Evolutionary conservation across 37 sponge, comb jelly and placozoan genomes (phyloP), one percentile per base, ranked within the genome.

Genomic region (Spongia lamella): DNA sequence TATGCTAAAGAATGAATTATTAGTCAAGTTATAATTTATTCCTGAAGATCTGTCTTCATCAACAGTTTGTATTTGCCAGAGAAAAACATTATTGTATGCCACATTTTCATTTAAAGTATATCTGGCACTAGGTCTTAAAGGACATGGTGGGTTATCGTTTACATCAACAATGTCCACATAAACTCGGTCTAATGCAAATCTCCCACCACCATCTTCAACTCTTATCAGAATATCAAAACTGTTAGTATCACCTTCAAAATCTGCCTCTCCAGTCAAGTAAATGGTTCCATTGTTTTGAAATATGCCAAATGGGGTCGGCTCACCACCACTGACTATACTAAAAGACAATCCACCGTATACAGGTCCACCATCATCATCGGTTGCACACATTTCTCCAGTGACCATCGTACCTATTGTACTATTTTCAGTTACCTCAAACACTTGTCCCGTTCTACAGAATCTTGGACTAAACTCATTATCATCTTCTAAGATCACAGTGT

Each of bases 401-500:
- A 86, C 19, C 19, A 56, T 54, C 9, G 74, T 62, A 6, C 76
- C 76, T 1, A 75, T 68, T 33, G 33, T 24, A 19, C 47, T 56
- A 14, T 40, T 75, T 38, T 86, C 87, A 9, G 75, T 56, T 11
- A 86, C 37, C 0, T 37, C 39, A 1, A 29, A 15, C 1, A 62
- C 52, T 24, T 63, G 56, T 16, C 53, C 54, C 0, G 35, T 38
- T 4, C 24, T 0, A 19, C 51, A 31, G 75, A 86, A 86, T 29
- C 11, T 0, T 0, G 87, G 87, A 25, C 39, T 2, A 69, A 70
- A 80, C 17, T 86, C 87, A 75, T 86, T 86, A 40, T 61, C 61
- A 50, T 86, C 87, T 58, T 22, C 19, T 19, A 86, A 68, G 17
- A 30, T 19, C 3, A 86, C 49, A 16, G 76, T 70, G 24, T 80